Conservation (phyloP, 2,888 invertebrate genomes). For the Thumatha senex region DNA sequence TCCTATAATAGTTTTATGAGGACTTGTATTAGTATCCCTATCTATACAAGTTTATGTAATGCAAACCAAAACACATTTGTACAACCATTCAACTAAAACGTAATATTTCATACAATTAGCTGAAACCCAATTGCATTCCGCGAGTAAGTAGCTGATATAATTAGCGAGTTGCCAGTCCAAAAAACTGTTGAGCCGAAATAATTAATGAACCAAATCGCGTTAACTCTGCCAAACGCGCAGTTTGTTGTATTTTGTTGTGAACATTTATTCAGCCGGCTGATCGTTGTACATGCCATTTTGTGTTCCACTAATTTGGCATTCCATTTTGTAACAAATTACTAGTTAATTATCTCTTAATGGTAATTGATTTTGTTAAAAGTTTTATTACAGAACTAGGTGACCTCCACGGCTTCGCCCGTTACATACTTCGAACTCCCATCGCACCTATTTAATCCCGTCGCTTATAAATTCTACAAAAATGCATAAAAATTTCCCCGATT, state of each 20-base stretch:
- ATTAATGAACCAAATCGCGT: slow-evolving; percentile 37
- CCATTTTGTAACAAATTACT: background rate
- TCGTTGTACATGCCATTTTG: slow-evolving; percentile 7
- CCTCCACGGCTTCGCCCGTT: no score
- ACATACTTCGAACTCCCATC: no score
- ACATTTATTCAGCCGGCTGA: slow-evolving; percentile 29
- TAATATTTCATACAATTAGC: slow-evolving; percentile 2
- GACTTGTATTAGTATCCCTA: no score
- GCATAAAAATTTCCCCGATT: no score
- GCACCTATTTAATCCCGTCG: no score
- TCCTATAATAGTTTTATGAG: no score
- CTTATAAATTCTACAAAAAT: no score
- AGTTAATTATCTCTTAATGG: background rate
- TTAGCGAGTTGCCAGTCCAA: slow-evolving; percentile 29
- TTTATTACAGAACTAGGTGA: no score
- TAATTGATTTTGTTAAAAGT: background rate
- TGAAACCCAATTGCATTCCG: slow-evolving; percentile 17
- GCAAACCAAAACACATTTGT: no score
- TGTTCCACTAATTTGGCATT: slow-evolving; percentile 5
- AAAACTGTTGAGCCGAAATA: slow-evolving; percentile 36
- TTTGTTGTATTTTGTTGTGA: slow-evolving; percentile 27
- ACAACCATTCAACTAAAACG: background rate
- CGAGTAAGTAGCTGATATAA: slow-evolving; percentile 16
- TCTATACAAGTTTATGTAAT: no score
- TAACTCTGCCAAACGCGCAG: slow-evolving; percentile 15